Evolutionary conservation across 2,797 vertebrate species (phyloP), one percentile per base, ranked within the genome.

Genomic region (Mycteria americana): DNA sequence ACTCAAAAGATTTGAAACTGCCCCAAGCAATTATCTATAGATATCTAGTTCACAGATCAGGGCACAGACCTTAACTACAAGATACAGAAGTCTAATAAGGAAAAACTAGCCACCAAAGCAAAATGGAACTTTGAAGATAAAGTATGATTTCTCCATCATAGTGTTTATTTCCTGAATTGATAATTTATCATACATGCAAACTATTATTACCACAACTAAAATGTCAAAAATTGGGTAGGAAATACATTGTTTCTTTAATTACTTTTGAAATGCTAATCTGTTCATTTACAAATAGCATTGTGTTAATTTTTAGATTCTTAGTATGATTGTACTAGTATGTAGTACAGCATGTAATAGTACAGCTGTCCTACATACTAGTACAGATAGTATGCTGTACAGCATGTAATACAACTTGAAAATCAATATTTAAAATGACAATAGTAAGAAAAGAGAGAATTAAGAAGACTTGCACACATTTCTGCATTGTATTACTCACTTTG

Each of bases 1-100:
- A 87, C 73, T 93, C 64, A 92, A 77, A 97, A 85, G 85, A 91
- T 65, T 83, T 92, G 39, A 97, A 97, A 81, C 41, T 79, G 76
- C 41, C 22, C 65, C 65, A 72, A 57, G 74, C 81, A 93, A 90
- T 70, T 76, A 85, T 19, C 51, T 50, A 60, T n/a, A 93, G 75
- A 89, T 80, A 79, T 64, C 19, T n/a, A 93, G 65, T 48, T 95
- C 78, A 95, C 39, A 85, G 59, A 81, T 46, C 31, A 83, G 68
- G 87, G n/a, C 48, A 81, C n/a, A 88, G 48, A 78, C 28, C 13
- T 77, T 41, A 85, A 64, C 39, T 31, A 72, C 18, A 77, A 75
- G n/a, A 81, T 41, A 54, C 16, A 64, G 5, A 92, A 86, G 30
- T 70, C 27, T 74, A 90, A 70, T 54, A 91, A 33, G n/a, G 56